Base-by-base conservation (phyloP, 2,797 vertebrate species). In the Staurois parvus region DNA sequence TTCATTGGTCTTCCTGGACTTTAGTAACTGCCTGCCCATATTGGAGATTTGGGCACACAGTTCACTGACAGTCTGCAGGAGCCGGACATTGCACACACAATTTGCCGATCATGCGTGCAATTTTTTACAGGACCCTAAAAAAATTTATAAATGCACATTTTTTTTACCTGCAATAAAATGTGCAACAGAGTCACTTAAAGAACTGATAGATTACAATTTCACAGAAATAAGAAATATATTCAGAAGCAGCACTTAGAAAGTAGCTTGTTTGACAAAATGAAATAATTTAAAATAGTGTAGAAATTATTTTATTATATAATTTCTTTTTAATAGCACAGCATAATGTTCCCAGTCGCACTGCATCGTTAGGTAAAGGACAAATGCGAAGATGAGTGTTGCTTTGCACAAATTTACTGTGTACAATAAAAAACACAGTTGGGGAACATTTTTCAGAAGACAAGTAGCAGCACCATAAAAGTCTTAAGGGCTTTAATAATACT, bases 401-500 rank as follows among this genome's bases (percentile, higher is more conserved):
- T 70, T 72, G 42, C 67, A 70, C 67, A 72, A 48, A 70, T 80
- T 72, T 72, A 80, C 67, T 56, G 40, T 69, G 32, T n/a, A 37
- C 40, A 80, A 80, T 80, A 79, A 80, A 80, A 80, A 70, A 70
- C 45, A 34, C 42, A 56, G 66, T 80, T 59, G 78, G 45, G n/a
- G 30, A 80, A 59, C 30, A 56, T 80, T 72, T 80, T n/a, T 80
- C 67, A 72, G 21, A 48, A 72, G 78, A 52, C 66, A 80, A 80
- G 29, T 69, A 80, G 67, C 78, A 70, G 42, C 24, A 37, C 26
- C 19, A 72, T 80, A 80, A 80, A 77, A 59, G 78, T 70, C 78
- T 56, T 72, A 80, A 72, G 78, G 78, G 78, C 67, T 80, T 72
- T 72, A 80, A 80, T 80, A 80, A 72, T 26, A 72, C n/a, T 72